These are phyloP conservation scores for Catocala nupta DNA, from an alignment of 2,888 invertebrate species.

Conservation along the genomic window DNA sequence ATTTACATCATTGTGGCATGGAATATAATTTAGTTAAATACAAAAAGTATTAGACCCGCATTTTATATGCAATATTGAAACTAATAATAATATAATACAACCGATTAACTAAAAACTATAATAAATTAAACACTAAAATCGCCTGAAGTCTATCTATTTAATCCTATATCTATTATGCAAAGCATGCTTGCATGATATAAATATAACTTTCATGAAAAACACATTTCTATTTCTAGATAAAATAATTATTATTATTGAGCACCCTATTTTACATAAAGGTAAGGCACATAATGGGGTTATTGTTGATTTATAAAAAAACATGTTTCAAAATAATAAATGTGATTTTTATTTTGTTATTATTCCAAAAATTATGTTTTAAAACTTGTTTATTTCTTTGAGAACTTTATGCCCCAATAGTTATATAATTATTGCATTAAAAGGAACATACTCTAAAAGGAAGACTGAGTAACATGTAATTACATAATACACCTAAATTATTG, in stretches of 20 bases:
- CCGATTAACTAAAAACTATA: constrained; percentile 59
- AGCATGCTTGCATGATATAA: constrained; percentile 26
- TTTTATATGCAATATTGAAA: constrained; percentile 70
- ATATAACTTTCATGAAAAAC: constrained; percentile 43
- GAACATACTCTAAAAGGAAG: constrained; percentile 51
- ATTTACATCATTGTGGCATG: constrained; percentile 79
- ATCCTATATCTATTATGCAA: constrained; percentile 47
- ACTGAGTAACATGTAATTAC: constrained; percentile 50
- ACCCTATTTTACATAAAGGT: constrained; percentile 58
- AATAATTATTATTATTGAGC: constrained; percentile 56
- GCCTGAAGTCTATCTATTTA: constrained; percentile 29
- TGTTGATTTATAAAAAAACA: neutral
- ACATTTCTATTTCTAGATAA: constrained; percentile 27
- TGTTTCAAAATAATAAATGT: neutral
- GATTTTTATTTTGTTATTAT: neutral
- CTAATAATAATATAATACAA: constrained; percentile 71
- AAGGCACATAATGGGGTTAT: constrained; percentile 58
- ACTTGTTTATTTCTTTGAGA: neutral
- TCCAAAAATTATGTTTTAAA: neutral
- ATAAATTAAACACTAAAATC: constrained; percentile 70
- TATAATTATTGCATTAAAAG: constrained; percentile 40
- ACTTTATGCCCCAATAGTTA: constrained; percentile 24
- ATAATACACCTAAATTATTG: constrained; percentile 35
- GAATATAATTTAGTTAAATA: constrained; percentile 75
- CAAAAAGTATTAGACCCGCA: constrained; percentile 78